A percentile compares a stretch with the other conserved stretches of the same genome.
Conservation (phyloP, 2,888 invertebrate genomes). For the Caenorhabditis sp. region DNA sequence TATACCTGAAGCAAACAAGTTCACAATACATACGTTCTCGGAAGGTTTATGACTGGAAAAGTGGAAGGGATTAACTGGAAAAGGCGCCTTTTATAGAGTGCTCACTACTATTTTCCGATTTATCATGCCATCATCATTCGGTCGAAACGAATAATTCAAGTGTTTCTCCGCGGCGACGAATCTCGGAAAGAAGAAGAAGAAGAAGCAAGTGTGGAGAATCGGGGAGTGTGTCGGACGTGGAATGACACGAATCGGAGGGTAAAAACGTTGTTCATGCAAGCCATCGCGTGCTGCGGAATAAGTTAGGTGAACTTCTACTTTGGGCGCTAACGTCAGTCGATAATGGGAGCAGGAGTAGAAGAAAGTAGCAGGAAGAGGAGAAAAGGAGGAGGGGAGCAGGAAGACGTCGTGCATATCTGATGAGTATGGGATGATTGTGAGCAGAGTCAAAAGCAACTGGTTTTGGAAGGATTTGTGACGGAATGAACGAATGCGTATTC, state of each 20-base stretch:
- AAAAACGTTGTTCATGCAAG: constrained; percentile 17
- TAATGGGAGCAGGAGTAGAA: constrained; percentile 10
- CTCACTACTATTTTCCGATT: neutral
- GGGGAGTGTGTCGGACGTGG: neutral
- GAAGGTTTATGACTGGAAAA: neutral
- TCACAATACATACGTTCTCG: neutral
- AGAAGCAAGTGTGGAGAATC: neutral
- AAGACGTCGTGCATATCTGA: constrained; percentile 18
- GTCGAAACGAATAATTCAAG: constrained; percentile 19
- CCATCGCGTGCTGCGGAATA: constrained; percentile 53
- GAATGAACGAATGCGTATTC: no score
- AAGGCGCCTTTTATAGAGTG: constrained; percentile 11
- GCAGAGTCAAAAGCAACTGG: neutral
- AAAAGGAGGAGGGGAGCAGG: constrained; percentile 17
- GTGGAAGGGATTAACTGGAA: constrained; percentile 1
- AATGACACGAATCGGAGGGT: constrained; percentile 14
- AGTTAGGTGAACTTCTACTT: constrained; percentile 48
- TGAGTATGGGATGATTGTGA: neutral
- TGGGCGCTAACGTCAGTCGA: constrained; percentile 14
- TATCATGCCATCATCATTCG: constrained; percentile 1
- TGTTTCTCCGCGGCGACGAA: neutral
- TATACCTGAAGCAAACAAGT: neutral
- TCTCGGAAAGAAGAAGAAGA: neutral
- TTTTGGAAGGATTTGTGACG: constrained; percentile 4
- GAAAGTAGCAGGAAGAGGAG: neutral